Base-by-base conservation (phyloP, 2,113 vertebrate species). In the Peromyscus polionotus region DNA sequence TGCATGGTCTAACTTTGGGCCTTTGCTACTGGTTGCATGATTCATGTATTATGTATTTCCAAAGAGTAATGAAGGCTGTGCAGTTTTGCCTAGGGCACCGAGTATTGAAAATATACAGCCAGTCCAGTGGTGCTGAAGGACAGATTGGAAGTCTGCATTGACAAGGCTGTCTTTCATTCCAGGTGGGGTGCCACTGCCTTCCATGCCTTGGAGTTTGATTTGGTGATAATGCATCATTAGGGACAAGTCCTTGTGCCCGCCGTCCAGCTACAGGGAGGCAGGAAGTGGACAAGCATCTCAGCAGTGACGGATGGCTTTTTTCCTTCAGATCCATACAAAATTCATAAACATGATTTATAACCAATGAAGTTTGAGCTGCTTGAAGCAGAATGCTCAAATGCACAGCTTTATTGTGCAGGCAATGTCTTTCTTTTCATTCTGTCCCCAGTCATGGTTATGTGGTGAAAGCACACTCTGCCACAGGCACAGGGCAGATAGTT, bases 261-360 rank as follows among this genome's bases (percentile, higher is more conserved):
- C 12, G 67, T 73, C 89, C 61, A 5, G 61, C 45, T 24, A 65
- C 19, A 0, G 57, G 0, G 51, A 68, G 20, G 42, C 0, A 36
- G 63, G 3, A 54, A 1, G 81, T 54, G 54, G 95, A 84, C 8
- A 0, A 26, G 65, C 0, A 2, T 36, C 88, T 59, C 20, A 2
- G n/a, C 3, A 12, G 81, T 76, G 88, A 70, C 33, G 7, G 45
- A 73, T 81, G 80, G 83, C 83, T 85, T 63, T 68, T 86, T 93
- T 70, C 63, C 77, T 81, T 59, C 16, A 59, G 85, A 63, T 51
- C 51, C 54, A 12, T 87, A 36, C 72, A 89, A 54, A 91, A 73
- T 75, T 87, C 83, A 39, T 94, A 79, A 75, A 28, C 73, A 65
- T 92, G 95, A 95, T 93, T 94, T 86, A 70, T 61, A 57, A 14